These are phyloP conservation scores for Ennomos erosarius DNA, from an alignment of 2,888 invertebrate species.

Conservation along the genomic window DNA sequence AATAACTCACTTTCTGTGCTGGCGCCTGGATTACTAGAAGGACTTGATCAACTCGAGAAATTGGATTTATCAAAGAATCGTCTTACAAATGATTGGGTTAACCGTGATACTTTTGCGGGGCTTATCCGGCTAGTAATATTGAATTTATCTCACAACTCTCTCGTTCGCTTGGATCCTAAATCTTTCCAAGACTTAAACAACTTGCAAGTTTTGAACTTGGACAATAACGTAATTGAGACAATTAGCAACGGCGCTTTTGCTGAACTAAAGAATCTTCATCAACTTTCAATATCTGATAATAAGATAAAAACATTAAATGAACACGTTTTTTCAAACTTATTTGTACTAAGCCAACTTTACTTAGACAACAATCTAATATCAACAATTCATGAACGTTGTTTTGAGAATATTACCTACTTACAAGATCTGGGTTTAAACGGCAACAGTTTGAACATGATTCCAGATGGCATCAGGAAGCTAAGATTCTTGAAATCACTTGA, in stretches of 20 bases:
- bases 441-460: constrained; percentile 88
- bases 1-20: constrained; percentile 92
- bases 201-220: constrained; percentile 90
- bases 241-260: constrained; percentile 90
- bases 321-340: constrained; percentile 89
- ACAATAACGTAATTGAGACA: constrained; percentile 89
- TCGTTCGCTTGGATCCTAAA: constrained; percentile 89
- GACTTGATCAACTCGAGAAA: constrained; percentile 89
- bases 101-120: constrained; percentile 90
- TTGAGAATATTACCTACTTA: constrained; percentile 91
- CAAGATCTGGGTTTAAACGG: constrained; percentile 91
- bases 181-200: constrained; percentile 91
- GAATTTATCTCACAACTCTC: constrained; percentile 89
- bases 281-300: constrained; percentile 90
- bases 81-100: constrained; percentile 90
- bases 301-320: constrained; percentile 88
- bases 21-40: constrained; percentile 90
- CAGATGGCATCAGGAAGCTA: constrained; percentile 88
- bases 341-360: constrained; percentile 89
- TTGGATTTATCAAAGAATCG: constrained; percentile 91
- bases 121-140: constrained; percentile 90
- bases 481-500: constrained; percentile 90
- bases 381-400: constrained; percentile 87
- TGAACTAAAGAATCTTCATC: constrained; percentile 90
- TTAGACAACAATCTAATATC: constrained; percentile 90